A percentile compares a stretch with the other conserved stretches of the same genome.
phyloP scores from a whole-genome alignment of 1,140 invertebrate species.

The Neodiprion virginianus region DNA sequence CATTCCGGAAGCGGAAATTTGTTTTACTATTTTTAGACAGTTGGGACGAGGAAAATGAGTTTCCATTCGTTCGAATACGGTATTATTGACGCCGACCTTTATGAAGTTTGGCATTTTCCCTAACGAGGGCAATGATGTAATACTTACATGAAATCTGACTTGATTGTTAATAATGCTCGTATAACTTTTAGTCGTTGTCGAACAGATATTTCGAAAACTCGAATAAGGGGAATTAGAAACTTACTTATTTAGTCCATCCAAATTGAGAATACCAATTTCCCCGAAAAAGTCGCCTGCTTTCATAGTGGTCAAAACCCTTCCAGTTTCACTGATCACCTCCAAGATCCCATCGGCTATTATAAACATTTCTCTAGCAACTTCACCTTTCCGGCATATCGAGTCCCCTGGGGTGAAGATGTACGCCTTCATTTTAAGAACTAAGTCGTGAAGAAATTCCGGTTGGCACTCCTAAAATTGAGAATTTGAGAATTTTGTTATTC shows the following conservation, averaged over 20 bases:
- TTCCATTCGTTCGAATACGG: too few species aligned
- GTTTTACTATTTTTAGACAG: too few species aligned
- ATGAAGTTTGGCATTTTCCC: too few species aligned
- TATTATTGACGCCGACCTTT: too few species aligned
- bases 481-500: background rate
- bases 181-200: too few species aligned
- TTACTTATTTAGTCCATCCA: slow-evolving; percentile 96
- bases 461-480: slow-evolving; percentile 89
- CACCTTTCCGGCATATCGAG: slow-evolving; percentile 93
- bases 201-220: too few species aligned
- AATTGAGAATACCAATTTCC: slow-evolving; percentile 95
- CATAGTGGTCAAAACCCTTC: slow-evolving; percentile 93
- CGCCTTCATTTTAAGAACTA: slow-evolving; percentile 97
- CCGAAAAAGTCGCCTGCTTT: slow-evolving; percentile 97
- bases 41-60: too few species aligned
- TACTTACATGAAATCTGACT: too few species aligned
- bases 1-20: too few species aligned
- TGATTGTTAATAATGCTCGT: too few species aligned
- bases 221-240: slow-evolving; percentile 36
- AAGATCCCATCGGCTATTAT: slow-evolving; percentile 97
- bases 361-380: slow-evolving; percentile 97
- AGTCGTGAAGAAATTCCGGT: slow-evolving; percentile 94
- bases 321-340: slow-evolving; percentile 94
- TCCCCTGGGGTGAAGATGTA: slow-evolving; percentile 98
- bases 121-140: too few species aligned